Evolutionary conservation across 2,113 vertebrate species (phyloP).

Genomic region (Malurus melanocephalus): DNA sequence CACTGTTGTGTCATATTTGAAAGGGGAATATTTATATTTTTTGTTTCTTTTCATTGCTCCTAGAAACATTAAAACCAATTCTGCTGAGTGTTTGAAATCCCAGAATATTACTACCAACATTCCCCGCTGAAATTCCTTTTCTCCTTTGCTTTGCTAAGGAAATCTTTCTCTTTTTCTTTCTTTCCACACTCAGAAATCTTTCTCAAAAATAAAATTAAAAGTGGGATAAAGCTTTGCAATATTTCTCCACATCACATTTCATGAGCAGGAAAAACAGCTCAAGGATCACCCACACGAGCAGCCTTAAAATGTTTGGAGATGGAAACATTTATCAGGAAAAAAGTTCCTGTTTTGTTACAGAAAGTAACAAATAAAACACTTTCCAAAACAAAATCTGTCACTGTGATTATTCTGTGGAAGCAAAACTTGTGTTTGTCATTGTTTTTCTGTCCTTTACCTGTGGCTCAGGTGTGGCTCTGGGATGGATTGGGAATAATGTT

Average conservation of each 20-base stretch:
- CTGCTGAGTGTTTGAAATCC: neutral
- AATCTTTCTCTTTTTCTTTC: neutral
- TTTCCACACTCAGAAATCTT: neutral
- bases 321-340: neutral
- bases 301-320: neutral
- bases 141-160: neutral
- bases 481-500: too few species aligned
- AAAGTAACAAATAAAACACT: neutral
- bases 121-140: neutral
- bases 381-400: too few species aligned
- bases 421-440: too few species aligned
- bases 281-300: neutral
- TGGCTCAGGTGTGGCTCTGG: too few species aligned
- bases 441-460: too few species aligned
- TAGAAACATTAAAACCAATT: neutral
- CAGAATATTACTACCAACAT: neutral
- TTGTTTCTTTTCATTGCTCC: neutral
- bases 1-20: neutral
- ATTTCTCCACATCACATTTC: neutral
- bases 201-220: neutral
- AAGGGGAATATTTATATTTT: neutral
- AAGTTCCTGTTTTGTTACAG: neutral
- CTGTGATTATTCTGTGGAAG: too few species aligned
- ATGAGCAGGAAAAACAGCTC: neutral
- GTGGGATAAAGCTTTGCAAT: neutral